These are phyloP conservation scores for Pionites leucogaster DNA, from an alignment of 2,113 vertebrate genomes.

Conservation along the genomic window DNA sequence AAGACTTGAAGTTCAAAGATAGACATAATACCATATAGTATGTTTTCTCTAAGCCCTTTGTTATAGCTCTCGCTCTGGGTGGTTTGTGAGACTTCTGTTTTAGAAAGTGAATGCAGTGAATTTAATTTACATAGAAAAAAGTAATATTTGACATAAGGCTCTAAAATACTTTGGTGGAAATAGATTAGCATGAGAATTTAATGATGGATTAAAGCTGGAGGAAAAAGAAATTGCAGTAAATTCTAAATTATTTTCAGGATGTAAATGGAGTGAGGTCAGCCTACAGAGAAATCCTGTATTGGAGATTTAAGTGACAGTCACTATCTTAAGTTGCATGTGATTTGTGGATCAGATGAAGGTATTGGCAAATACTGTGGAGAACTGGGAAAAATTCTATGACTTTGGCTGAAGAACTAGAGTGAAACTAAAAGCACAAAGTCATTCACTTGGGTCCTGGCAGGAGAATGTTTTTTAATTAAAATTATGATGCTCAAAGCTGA, in stretches of 20 bases:
- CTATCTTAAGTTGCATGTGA: background rate
- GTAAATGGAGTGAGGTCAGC: background rate
- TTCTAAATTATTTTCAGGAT: background rate
- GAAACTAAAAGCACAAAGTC: background rate
- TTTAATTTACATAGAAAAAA: background rate
- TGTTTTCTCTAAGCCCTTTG: background rate
- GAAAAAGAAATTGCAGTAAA: background rate
- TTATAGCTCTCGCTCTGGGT: accelerated
- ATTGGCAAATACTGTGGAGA: background rate
- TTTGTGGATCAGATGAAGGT: background rate
- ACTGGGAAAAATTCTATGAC: background rate
- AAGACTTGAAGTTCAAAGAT: background rate
- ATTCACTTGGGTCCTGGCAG: background rate
- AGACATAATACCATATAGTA: background rate
- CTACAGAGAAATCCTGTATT: background rate
- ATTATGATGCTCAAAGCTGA: background rate
- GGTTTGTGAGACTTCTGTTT: background rate
- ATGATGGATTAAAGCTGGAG: background rate
- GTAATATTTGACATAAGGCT: background rate
- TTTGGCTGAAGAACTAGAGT: background rate
- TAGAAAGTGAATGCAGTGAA: background rate
- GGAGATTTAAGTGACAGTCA: background rate
- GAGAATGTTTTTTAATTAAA: background rate
- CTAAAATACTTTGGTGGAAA: background rate
- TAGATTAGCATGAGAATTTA: background rate